Conservation (phyloP, 2,797 vertebrate species). For the Hippopotamyrus pictus region DNA sequence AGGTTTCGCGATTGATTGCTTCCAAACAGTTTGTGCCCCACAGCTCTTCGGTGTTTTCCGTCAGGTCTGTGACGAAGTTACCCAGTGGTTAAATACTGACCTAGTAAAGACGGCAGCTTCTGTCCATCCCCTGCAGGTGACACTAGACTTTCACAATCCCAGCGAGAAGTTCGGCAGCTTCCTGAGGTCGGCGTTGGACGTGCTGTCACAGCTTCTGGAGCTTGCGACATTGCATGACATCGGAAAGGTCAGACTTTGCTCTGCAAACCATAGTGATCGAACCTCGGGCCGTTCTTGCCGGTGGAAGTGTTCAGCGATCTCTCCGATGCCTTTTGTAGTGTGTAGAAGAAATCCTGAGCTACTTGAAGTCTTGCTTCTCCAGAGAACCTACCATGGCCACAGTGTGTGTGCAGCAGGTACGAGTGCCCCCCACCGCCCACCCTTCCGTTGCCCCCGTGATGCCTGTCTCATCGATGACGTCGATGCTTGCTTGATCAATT, state of each 20-base stretch:
- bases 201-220: slow-evolving; percentile 89
- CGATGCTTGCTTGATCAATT: neutral
- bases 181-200: slow-evolving; percentile 80
- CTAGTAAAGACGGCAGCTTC: neutral
- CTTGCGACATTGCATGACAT: slow-evolving; percentile 90
- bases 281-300: neutral
- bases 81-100: neutral
- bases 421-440: slow-evolving; percentile 17
- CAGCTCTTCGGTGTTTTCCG: neutral
- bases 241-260: slow-evolving; percentile 70
- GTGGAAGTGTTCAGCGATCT: neutral
- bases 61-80: neutral
- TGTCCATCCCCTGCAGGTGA: slow-evolving; percentile 64
- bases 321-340: slow-evolving; percentile 57
- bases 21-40: neutral
- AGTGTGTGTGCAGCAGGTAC: slow-evolving; percentile 93
- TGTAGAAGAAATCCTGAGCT: slow-evolving; percentile 92
- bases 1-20: neutral
- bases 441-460: neutral
- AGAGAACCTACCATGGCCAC: slow-evolving; percentile 92
- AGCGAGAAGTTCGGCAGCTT: slow-evolving; percentile 92
- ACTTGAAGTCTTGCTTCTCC: slow-evolving; percentile 90
- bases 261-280: neutral
- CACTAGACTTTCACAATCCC: slow-evolving; percentile 85
- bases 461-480: neutral